These are phyloP conservation scores for Meteorus cinctellus DNA, from an alignment of 2,888 invertebrate species.

Conservation along the genomic window DNA sequence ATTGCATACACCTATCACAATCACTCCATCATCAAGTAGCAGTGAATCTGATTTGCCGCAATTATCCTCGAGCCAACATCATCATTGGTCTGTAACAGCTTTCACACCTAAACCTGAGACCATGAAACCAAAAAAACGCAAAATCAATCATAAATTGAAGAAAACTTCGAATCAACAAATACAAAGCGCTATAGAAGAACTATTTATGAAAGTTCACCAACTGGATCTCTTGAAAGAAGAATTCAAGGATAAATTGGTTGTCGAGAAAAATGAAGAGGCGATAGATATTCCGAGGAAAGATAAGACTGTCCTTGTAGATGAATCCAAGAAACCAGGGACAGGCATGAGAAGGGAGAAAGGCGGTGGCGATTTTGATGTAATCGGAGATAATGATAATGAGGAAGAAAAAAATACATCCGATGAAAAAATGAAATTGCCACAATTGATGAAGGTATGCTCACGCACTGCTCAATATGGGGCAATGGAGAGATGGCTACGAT, in stretches of 20 bases:
- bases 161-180: conserved; percentile 52
- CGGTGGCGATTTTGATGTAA: neutral
- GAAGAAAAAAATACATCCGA: neutral
- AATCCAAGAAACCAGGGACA: neutral
- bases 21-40: conserved; percentile 36
- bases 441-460: conserved; percentile 30
- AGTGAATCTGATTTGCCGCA: conserved; percentile 10
- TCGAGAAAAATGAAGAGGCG: neutral
- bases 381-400: neutral
- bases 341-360: neutral
- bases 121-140: conserved; percentile 13
- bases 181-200: conserved; percentile 43
- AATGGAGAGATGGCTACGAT: neutral
- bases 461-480: neutral
- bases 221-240: conserved; percentile 45
- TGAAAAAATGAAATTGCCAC: conserved; percentile 1
- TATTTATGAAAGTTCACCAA: conserved; percentile 53
- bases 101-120: conserved; percentile 41
- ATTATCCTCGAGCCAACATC: conserved; percentile 17
- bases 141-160: conserved; percentile 53
- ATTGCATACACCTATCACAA: conserved; percentile 34
- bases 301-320: neutral
- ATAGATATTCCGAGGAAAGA: conserved; percentile 14
- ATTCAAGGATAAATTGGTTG: conserved; percentile 8
- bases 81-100: conserved; percentile 38